A percentile compares a stretch with the other conserved stretches of the same genome.
Conservation (phyloP, 2,888 invertebrate genomes). For the Cheilosia scutellata region DNA sequence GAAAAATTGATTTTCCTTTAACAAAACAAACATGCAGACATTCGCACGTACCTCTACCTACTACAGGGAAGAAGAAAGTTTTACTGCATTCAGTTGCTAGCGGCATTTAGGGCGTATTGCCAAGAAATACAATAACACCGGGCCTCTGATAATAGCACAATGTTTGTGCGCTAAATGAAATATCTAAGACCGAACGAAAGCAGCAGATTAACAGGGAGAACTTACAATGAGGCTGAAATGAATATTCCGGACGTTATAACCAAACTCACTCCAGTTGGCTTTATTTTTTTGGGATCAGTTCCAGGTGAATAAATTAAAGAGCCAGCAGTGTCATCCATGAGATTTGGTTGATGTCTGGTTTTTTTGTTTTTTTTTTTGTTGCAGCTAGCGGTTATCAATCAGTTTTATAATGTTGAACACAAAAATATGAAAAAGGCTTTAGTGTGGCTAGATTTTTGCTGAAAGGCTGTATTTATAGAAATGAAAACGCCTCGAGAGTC, state of each 20-base stretch:
- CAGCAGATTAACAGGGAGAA: conserved; percentile 35
- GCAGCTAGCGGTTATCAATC: conserved; percentile 43
- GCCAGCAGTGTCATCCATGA: neutral
- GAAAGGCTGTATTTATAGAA: conserved; percentile 26
- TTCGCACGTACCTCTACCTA: conserved; percentile 11
- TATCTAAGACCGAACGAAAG: conserved; percentile 21
- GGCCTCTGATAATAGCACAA: conserved; percentile 32
- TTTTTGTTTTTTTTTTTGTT: too few species aligned
- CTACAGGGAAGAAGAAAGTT: conserved; percentile 38
- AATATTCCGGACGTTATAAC: conserved; percentile 24
- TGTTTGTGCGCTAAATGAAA: conserved; percentile 36
- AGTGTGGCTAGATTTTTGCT: neutral
- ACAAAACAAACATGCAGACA: conserved; percentile 15
- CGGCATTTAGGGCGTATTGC: conserved; percentile 69
- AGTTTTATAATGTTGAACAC: conserved; percentile 41
- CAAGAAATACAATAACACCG: conserved; percentile 59
- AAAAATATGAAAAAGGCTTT: neutral
- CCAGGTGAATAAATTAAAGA: conserved; percentile 67
- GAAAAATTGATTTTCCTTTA: conserved; percentile 55
- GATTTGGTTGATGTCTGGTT: neutral
- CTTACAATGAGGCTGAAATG: conserved; percentile 51
- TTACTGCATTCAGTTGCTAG: conserved; percentile 69
- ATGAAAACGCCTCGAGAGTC: conserved; percentile 3
- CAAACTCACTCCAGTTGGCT: neutral
- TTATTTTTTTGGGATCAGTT: conserved; percentile 44